Conservation (phyloP, 2,888 invertebrate genomes). For the Pachymerium ferrugineum region DNA sequence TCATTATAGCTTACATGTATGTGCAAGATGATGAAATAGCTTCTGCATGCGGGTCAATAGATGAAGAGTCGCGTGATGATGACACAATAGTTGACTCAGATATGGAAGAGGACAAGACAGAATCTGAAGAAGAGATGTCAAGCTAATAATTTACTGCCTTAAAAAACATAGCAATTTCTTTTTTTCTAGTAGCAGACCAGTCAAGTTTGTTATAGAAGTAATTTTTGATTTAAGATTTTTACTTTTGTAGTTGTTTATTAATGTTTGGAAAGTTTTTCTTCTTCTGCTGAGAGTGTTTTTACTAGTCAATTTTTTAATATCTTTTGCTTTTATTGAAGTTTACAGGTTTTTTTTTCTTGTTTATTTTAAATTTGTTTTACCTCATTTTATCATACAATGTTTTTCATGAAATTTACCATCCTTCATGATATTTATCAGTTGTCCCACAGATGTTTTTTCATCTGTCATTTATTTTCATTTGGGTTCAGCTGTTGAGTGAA, state of each 20-base stretch:
- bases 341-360: background rate
- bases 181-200: no score
- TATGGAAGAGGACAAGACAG: constrained; percentile 40
- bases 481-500: constrained; percentile 25
- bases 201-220: background rate
- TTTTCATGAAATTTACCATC: background rate
- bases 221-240: background rate
- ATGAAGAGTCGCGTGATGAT: constrained; percentile 9
- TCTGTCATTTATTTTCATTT: background rate
- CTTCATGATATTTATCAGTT: background rate
- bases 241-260: background rate
- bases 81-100: background rate
- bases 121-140: constrained; percentile 45
- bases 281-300: background rate
- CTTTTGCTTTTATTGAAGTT: background rate
- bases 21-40: constrained; percentile 79
- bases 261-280: background rate
- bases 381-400: background rate
- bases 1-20: constrained; percentile 75
- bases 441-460: background rate
- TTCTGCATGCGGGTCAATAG: constrained; percentile 43
- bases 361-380: background rate
- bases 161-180: background rate
- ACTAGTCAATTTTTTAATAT: background rate
- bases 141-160: constrained; percentile 39